These are phyloP conservation scores for Streptopelia turtur DNA, from an alignment of 2,797 vertebrate genomes.

Conservation along the genomic window DNA sequence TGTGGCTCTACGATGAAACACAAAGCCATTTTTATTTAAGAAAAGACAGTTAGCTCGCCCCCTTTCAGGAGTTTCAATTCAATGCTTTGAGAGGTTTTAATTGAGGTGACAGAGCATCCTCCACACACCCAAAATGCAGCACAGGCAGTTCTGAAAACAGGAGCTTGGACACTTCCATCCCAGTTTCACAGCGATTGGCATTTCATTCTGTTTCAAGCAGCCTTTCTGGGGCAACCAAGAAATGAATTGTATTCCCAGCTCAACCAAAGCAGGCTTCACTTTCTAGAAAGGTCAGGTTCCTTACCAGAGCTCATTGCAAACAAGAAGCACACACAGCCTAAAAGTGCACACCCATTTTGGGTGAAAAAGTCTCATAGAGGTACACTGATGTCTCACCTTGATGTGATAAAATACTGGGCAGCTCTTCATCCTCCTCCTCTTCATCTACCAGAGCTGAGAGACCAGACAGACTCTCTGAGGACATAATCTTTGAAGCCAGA, in stretches of 20 bases:
- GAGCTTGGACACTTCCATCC: rapidly evolving
- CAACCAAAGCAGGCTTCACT: background rate
- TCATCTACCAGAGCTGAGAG: constrained; percentile 75
- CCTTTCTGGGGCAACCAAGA: background rate
- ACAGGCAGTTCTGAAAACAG: background rate
- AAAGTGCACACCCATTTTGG: rapidly evolving
- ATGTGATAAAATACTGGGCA: constrained; percentile 84
- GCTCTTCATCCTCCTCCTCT: constrained; percentile 84
- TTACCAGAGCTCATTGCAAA: rapidly evolving
- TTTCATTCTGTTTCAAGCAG: background rate
- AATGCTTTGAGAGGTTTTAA: background rate
- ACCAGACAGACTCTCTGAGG: constrained; percentile 45
- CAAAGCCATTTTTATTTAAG: background rate
- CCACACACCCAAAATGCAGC: rapidly evolving
- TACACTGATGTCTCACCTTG: constrained; percentile 69
- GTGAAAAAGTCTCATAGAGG: no score
- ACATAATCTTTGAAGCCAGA: constrained; percentile 75
- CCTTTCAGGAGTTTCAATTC: background rate
- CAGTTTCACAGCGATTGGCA: background rate
- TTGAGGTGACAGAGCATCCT: no score
- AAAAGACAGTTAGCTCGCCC: background rate
- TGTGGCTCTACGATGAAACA: constrained; percentile 76
- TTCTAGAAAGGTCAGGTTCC: background rate
- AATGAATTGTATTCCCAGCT: background rate
- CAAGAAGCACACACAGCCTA: background rate